Evolutionary conservation across 2,797 vertebrate genomes (phyloP).

Genomic region (Alfaro cultratus): DNA sequence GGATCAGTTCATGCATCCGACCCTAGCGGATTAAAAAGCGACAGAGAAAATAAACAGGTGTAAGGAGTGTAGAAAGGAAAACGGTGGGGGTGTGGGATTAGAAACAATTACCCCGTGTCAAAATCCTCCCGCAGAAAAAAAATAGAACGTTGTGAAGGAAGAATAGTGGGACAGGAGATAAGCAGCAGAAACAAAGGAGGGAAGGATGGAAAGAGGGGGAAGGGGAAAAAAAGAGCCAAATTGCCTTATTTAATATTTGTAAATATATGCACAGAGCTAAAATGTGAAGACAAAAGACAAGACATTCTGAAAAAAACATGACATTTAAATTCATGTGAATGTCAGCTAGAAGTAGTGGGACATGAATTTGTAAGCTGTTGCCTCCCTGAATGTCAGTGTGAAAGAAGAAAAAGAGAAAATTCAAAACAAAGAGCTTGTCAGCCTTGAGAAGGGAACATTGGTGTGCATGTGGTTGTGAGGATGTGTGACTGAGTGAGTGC

Average conservation of each 20-base stretch:
- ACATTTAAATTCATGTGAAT: conserved; percentile 81
- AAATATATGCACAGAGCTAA: conserved; percentile 79
- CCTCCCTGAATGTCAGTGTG: conserved; percentile 63
- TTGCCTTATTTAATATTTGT: conserved; percentile 77
- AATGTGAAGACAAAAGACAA: conserved; percentile 76
- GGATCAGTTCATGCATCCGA: conserved; percentile 89
- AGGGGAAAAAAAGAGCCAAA: conserved; percentile 60
- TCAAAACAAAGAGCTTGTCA: conserved; percentile 78
- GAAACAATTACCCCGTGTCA: conserved; percentile 16
- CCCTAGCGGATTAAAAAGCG: conserved; percentile 73
- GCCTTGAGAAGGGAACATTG: conserved; percentile 63
- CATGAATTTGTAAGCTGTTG: conserved; percentile 73
- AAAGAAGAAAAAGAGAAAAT: conserved; percentile 64
- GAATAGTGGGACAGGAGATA: conserved; percentile 53
- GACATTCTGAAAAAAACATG: conserved; percentile 67
- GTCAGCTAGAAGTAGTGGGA: conserved; percentile 75
- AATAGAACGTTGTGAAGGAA: conserved; percentile 25
- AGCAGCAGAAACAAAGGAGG: conserved; percentile 52
- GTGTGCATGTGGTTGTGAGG: conserved; percentile 60
- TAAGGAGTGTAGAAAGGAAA: conserved; percentile 3
- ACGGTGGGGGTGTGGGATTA: conserved; percentile 6
- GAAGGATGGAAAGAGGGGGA: conserved; percentile 45
- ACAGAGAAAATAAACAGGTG: not conserved
- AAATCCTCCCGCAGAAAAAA: conserved; percentile 10
- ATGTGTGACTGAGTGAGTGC: conserved; percentile 54